Base-by-base conservation (phyloP, 2,797 vertebrate genomes). In the Myripristis murdjan region DNA sequence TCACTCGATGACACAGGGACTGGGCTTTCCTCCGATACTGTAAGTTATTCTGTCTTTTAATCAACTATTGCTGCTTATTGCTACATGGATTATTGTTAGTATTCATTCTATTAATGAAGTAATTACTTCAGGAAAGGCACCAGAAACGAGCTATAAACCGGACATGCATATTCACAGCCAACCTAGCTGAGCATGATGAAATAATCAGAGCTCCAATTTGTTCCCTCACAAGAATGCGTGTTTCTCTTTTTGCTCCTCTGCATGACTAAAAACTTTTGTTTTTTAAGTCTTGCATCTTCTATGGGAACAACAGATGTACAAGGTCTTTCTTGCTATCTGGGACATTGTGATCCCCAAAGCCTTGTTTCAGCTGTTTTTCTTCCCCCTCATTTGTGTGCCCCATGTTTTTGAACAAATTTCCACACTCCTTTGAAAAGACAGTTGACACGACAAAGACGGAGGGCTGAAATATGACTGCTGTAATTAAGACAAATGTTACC, bases 181-280 rank as follows among this genome's bases (percentile, higher is more conserved):
- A 53, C 73, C 64, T 33, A 58, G 74, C 71, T 1, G 55, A 81
- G 78, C 80, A 49, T 31, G 46, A 79, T 81, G 65, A 75, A 79
- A 73, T 58, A 75, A 87, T 84, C 77, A 81, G 49, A 87, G 37
- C 47, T 84, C 33, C 68, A 69, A 81, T 87, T 90, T 91, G 83
- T 87, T 81, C 49, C 33, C 26, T 78, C 18, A 39, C 35, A 46
- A 65, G 41, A 75, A 81, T 72, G 75, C 39, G 43, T 84, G 64
- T 78, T 81, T 75, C 52, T 71, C 15, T 77, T 64, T 62, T 43
- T 73, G 63, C 53, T 65, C 69, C 58, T 57, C 58, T 75, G 75
- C 64, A 63, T 84, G 79, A 91, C 90, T 82, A n/a, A 44, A 47
- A 62, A 57, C 75, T 84, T 89, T 89, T 88, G 86, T n/a, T 91